Percentiles rank a stretch among this genome's conserved stretches.
Evolutionary conservation across 2,797 vertebrate genomes (phyloP).

Genomic region (Rhodeus uyekii): DNA sequence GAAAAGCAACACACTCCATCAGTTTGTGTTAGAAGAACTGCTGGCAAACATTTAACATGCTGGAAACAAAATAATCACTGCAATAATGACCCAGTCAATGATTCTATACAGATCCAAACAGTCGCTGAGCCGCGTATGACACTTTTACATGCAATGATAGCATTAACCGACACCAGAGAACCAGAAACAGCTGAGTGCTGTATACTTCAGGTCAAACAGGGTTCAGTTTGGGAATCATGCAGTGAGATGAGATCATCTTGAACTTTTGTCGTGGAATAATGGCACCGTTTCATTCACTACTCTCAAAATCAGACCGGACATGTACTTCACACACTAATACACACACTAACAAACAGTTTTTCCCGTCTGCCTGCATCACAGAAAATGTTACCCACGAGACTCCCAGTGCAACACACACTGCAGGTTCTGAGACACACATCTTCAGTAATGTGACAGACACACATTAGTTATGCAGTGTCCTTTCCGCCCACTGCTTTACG

Average conservation of each 20-base stretch:
- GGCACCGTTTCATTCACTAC: not conserved
- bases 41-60: no score
- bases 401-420: not conserved
- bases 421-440: not conserved
- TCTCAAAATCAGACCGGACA: not conserved
- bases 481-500: conserved; percentile 18
- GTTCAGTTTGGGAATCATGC: not conserved
- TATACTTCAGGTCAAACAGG: not conserved
- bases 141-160: not conserved
- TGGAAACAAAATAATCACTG: no score
- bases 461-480: conserved; percentile 14
- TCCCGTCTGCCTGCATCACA: not conserved
- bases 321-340: conserved; percentile 1
- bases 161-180: not conserved
- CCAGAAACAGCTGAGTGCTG: no score
- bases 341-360: not conserved
- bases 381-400: not conserved
- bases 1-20: no score
- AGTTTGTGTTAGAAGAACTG: no score
- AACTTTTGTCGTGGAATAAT: not conserved
- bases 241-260: no score
- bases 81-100: no score
- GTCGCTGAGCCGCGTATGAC: not conserved
- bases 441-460: not conserved
- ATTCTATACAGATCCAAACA: not conserved